Base-by-base conservation (phyloP, 2,113 vertebrate genomes). In the Gymnarchus niloticus region DNA sequence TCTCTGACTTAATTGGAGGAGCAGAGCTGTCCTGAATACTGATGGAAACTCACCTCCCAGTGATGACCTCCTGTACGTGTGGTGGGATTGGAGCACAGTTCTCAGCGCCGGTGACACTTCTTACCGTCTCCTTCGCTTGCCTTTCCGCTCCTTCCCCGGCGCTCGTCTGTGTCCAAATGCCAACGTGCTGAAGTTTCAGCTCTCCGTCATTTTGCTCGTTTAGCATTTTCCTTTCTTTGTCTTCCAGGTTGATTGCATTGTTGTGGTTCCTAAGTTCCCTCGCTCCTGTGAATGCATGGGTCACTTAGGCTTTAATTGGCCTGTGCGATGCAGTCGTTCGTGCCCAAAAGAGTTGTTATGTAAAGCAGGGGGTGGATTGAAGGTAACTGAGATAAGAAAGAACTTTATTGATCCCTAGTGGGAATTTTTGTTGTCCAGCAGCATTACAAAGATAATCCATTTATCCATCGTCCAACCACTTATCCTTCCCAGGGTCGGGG, bases 301-400 rank as follows among this genome's bases (percentile, higher is more conserved):
- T 17, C 7, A n/a, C 44, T 54, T 54, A 54, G 52, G 19, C 9
- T 81, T 51, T 54, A 51, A 81, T n/a, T 48, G 9, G 4, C 5
- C 4, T 37, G n/a, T 78, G 8, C 19, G 2, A 6, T 41, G 51
- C 54, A 56, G 17, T 23, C 6, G 51, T 54, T 82, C 33, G 19
- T 33, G 48, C 51, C n/a, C 28, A 37, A 28, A 82, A 56, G 33
- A 52, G 80, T 3, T 85, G 17, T 87, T 61, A 83, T 87, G 86
- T 83, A 17, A n/a, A 65, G 44, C 44, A 56, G 76, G 51, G 77
- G 28, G 23, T 33, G 41, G 56, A 78, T 0, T 73, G 17, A 73
- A 37, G 19, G 69, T 12, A 57, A 25, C 7, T 12, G 51, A 78
- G 51, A 78, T 37, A 73, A 69, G n/a, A 61, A 1, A 33, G 4